Evolutionary conservation across 2,888 invertebrate species (phyloP), one percentile per base, ranked within the genome.

Genomic region (Mycalesis mineus): DNA sequence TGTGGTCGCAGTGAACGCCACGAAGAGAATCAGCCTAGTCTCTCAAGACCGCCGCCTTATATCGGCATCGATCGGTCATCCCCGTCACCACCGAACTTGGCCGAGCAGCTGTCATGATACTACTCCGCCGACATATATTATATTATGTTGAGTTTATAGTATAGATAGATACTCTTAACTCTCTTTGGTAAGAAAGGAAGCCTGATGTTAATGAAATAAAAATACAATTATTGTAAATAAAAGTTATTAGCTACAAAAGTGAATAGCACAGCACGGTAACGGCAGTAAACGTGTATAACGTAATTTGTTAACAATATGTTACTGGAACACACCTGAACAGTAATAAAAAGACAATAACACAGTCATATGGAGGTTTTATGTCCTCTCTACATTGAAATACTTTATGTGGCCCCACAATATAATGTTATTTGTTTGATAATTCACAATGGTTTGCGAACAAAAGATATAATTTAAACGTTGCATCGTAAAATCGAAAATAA

Each of bases 291-390:
- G 36, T 14, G 17, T 13, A 36, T 37, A 15, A 42, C 3, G 58
- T 51, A 45, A 51, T 62, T 60, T 57, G 57, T 50, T 57, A 60
- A 57, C 57, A 54, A 57, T 86, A 84, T 83, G 83, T 84, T 84
- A 84, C 76, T 65, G 72, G 72, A 77, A 71, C 80, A 82, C 85
- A 87, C 87, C 86, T 87, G 85, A 79, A 82, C 83, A 74, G 82
- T 80, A 84, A 85, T 85, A 84, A 84, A 82, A 77, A 80, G 81
- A 82, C 84, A 79, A 82, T 80, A 86, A 82, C 81, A 83, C 83
- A 74, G 83, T 83, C 81, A 78, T 77, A 78, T 70, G 74, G 71
- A 78, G 74, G 74, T 82, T 86, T 86, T 86, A 85, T 84, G 70
- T 80, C 72, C 77, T 75, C 80, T 82, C 83, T 36, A 36, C 82